Percentiles rank a stretch among this genome's conserved stretches.
phyloP scores from a whole-genome alignment of 1,140 invertebrate species.

The Hylaeus anthracinus region DNA sequence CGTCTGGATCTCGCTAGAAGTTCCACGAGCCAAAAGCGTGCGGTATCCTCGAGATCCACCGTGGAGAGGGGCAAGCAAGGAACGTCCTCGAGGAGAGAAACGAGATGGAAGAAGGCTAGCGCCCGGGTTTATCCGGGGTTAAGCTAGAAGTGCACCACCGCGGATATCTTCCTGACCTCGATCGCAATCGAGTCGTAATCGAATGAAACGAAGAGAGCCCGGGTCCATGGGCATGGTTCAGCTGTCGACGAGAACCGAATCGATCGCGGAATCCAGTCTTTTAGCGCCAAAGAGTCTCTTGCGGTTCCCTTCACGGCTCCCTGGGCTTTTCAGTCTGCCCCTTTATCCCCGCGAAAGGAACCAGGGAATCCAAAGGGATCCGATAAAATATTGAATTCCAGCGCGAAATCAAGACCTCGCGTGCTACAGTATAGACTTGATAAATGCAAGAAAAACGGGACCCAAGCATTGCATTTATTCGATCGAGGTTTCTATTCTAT shows the following conservation, averaged over 20 bases:
- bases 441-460: too few species aligned
- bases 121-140: constrained; percentile 47
- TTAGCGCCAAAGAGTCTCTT: constrained; percentile 20
- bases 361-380: too few species aligned
- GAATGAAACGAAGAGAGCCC: constrained; percentile 48
- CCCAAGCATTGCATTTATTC: too few species aligned
- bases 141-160: constrained; percentile 35
- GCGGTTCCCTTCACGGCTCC: neutral
- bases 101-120: constrained; percentile 37
- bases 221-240: constrained; percentile 12
- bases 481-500: too few species aligned
- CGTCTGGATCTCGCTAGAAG: constrained; percentile 1
- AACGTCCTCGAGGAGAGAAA: constrained; percentile 14
- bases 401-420: neutral
- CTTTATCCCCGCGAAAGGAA: neutral
- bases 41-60: neutral
- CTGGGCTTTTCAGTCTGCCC: neutral
- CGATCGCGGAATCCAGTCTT: constrained; percentile 47
- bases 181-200: constrained; percentile 66
- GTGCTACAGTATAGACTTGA: too few species aligned
- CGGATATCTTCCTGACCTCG: constrained; percentile 59
- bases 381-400: constrained; percentile 11
- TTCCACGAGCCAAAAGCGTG: constrained; percentile 3
- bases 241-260: constrained; percentile 43
- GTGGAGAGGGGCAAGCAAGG: neutral